phyloP scores from a whole-genome alignment of 2,888 invertebrate genomes.

The Ophion slaviceki region DNA sequence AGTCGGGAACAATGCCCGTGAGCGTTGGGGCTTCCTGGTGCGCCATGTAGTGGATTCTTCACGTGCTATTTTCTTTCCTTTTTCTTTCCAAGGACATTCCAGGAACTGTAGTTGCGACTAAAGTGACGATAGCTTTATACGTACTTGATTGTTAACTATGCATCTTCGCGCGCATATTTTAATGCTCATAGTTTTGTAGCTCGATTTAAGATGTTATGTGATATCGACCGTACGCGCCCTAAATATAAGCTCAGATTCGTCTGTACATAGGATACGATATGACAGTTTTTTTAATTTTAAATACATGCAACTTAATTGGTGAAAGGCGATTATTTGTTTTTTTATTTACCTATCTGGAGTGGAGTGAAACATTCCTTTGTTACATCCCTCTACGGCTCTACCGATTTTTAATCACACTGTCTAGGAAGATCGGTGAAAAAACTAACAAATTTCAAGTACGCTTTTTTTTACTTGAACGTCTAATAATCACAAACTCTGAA shows the following conservation, averaged over 20 bases:
- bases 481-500: no score
- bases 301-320: conserved; percentile 2
- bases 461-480: not conserved
- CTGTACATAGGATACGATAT: conserved; percentile 5
- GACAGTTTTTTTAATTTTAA: conserved; percentile 14
- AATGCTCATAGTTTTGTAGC: not conserved
- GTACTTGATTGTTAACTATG: conserved; percentile 15
- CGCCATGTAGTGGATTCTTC: not conserved
- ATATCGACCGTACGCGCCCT: not conserved
- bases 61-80: not conserved
- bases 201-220: not conserved
- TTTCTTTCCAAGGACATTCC: conserved; percentile 14
- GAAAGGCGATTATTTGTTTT: not conserved
- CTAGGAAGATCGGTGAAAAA: not conserved
- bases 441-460: not conserved
- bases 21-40: conserved; percentile 50
- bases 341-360: not conserved
- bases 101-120: conserved; percentile 24
- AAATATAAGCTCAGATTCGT: not conserved
- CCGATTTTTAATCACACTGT: not conserved
- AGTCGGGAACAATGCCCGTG: conserved; percentile 28
- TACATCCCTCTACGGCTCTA: not conserved
- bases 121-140: conserved; percentile 28
- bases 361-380: not conserved
- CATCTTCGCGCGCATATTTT: not conserved